Base-by-base conservation (phyloP, 1,140 invertebrate species). In the Brachystomella parvula region DNA sequence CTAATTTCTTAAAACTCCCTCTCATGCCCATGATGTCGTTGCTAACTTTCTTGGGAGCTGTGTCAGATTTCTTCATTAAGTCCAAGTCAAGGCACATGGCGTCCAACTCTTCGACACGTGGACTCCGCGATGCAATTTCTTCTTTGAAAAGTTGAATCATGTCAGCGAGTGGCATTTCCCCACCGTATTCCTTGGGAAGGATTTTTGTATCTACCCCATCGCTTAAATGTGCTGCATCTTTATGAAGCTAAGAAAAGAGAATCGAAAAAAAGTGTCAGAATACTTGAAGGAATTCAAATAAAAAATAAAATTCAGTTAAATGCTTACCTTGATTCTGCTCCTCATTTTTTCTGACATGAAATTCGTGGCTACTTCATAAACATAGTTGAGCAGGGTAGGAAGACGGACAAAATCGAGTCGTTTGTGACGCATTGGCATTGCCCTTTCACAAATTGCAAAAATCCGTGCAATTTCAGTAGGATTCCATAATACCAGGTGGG, bases 351-450 rank as follows among this genome's bases (percentile, higher is more conserved):
- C 87, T 0, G 87, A 89, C 67, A 92, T 86, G 66, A 92, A 79
- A 1, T 82, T 83, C 82, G 90, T 86, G 28, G 88, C 87, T 74
- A 90, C 89, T 74, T 91, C 88, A 1, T 89, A 78, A 0, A 88
- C 86, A 67, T 89, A 89, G 74, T 88, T 88, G 44, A 92, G 79
- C 0, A 87, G 86, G 0, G 85, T 81, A 73, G 88, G 88, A 0
- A 86, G 83, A 74, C 90, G 88, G 29, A 91, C 84, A 3, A 84
- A 87, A 74, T 91, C 86, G 2, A 91, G 85, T 75, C 89, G 85
- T 76, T 92, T 92, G 77, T 92, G 89, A 69, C 89, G 81, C 82
- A 92, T 86, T 30, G 90, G 89, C 47, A 92, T 78, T 1, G 89
- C 90, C 77, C 86, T 84, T 88, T 78, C 77, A 31, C 74, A 74